phyloP scores from a whole-genome alignment of 2,113 vertebrate genomes.

The Vidua macroura region DNA sequence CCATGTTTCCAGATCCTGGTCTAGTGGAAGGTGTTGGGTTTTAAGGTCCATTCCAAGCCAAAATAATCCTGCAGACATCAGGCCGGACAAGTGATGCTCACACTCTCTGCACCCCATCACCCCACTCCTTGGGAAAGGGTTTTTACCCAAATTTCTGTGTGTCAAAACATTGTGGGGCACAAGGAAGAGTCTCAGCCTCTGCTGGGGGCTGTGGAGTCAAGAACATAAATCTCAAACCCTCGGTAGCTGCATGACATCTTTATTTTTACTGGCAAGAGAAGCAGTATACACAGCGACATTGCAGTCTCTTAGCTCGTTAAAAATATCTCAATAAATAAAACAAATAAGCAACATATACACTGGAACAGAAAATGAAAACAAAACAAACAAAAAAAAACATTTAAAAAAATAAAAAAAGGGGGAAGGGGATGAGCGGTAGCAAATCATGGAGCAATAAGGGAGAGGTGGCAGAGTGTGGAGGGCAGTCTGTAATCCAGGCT shows the following conservation, averaged over 20 bases:
- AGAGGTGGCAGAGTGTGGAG: background rate
- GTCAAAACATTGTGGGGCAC: background rate
- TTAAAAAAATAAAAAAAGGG: background rate
- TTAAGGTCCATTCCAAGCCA: background rate
- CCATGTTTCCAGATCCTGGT: background rate
- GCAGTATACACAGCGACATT: constrained; percentile 65
- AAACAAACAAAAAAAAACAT: background rate
- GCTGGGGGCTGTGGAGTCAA: background rate
- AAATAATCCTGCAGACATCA: background rate
- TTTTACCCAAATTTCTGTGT: background rate
- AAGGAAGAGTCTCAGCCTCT: background rate
- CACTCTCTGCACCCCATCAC: background rate
- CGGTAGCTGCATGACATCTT: constrained; percentile 44
- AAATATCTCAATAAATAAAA: constrained; percentile 97
- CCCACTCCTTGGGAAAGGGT: background rate
- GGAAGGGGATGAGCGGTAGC: background rate
- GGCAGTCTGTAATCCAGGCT: constrained; percentile 57
- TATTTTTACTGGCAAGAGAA: constrained; percentile 67
- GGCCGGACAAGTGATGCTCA: accelerated
- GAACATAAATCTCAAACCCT: background rate
- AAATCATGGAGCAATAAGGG: background rate
- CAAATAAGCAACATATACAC: constrained; percentile 84
- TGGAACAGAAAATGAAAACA: constrained; percentile 70
- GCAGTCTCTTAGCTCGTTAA: constrained; percentile 71
- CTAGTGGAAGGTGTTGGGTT: background rate